Percentiles rank a stretch among this genome's conserved stretches.
These are phyloP conservation scores for Perccottus glenii DNA, from an alignment of 2,113 vertebrate species.

Conservation along the genomic window DNA sequence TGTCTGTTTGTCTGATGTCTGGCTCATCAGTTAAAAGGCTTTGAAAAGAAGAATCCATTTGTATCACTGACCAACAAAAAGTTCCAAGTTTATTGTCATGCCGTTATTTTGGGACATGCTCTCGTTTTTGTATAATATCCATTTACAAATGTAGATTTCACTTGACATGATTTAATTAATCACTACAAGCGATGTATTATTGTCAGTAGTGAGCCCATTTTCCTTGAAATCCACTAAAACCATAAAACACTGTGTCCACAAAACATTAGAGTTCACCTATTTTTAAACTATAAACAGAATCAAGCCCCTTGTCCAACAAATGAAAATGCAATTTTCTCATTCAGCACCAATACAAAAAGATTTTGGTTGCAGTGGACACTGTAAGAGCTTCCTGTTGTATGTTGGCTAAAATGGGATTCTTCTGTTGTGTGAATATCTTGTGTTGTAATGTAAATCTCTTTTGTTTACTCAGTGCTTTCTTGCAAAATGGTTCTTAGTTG, in stretches of 20 bases:
- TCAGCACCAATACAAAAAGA: background rate
- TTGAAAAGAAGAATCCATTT: conserved; percentile 10
- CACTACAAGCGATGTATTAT: no score
- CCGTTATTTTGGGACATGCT: background rate
- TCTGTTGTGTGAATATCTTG: background rate
- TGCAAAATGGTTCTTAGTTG: background rate
- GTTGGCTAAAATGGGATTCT: background rate
- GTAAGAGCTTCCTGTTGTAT: background rate
- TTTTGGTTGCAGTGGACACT: background rate
- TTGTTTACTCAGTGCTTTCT: background rate
- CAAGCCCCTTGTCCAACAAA: no score
- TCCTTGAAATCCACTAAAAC: no score
- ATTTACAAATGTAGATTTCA: no score
- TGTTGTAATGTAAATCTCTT: conserved; percentile 2
- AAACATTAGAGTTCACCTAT: no score
- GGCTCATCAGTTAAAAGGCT: conserved; percentile 11
- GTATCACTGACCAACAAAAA: background rate
- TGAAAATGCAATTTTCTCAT: no score
- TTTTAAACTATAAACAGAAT: no score
- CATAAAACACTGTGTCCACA: no score
- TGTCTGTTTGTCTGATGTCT: conserved; percentile 7
- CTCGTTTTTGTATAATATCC: no score
- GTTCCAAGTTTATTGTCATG: no score
- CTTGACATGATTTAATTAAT: no score
- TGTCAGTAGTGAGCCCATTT: no score